A percentile compares a stretch with the other conserved stretches of the same genome.
These are phyloP conservation scores for Stegana nigrithorax DNA, from an alignment of 2,888 invertebrate species.

Conservation along the genomic window DNA sequence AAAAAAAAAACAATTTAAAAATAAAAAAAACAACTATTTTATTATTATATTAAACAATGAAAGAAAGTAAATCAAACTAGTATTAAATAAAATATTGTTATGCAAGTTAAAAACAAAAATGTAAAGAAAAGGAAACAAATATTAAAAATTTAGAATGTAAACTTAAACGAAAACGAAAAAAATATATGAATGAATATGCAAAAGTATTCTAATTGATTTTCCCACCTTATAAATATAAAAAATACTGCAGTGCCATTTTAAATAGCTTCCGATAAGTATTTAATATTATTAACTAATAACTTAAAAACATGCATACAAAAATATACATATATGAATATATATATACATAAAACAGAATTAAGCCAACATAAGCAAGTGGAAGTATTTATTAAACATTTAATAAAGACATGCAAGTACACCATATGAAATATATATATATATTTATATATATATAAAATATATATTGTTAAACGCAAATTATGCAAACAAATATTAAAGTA, in stretches of 20 bases:
- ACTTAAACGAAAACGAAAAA: too few species aligned
- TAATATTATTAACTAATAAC: slow-evolving; percentile 24
- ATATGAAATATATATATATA: slow-evolving; percentile 29
- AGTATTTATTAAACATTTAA: too few species aligned
- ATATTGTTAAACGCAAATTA: slow-evolving; percentile 27
- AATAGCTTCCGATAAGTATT: slow-evolving; percentile 63
- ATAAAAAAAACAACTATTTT: slow-evolving; percentile 13
- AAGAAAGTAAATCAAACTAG: slow-evolving; percentile 14
- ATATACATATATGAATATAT: slow-evolving; percentile 30
- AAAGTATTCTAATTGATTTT: slow-evolving; percentile 63
- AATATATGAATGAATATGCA: slow-evolving; percentile 19
- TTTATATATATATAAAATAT: slow-evolving; percentile 37
- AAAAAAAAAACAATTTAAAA: slow-evolving; percentile 1
- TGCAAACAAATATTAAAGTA: slow-evolving; percentile 1
- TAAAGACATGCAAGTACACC: too few species aligned
- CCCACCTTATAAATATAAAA: slow-evolving; percentile 63
- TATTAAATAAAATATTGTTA: slow-evolving; percentile 23
- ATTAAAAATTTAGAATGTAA: too few species aligned
- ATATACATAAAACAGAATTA: slow-evolving; percentile 24
- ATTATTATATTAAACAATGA: slow-evolving; percentile 8
- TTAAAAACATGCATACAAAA: slow-evolving; percentile 25
- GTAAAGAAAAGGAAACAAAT: too few species aligned
- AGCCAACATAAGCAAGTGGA: too few species aligned
- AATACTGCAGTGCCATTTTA: slow-evolving; percentile 67
- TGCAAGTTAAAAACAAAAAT: slow-evolving; percentile 22